Conservation (phyloP, 2,797 vertebrate species). For the Enteromius treurensis region DNA sequence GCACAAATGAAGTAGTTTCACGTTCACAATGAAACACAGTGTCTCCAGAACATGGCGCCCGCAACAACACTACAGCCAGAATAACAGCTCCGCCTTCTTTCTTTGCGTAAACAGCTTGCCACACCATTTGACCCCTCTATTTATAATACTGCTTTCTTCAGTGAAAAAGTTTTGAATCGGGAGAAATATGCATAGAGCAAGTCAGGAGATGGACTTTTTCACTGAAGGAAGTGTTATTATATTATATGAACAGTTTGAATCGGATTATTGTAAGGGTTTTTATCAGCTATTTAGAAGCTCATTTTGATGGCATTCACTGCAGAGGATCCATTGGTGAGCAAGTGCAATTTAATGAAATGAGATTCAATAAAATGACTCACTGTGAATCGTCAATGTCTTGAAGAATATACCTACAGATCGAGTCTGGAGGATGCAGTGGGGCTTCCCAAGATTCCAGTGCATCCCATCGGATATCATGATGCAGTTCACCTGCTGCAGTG, state of each 20-base stretch:
- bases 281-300: background rate
- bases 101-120: no score
- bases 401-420: conserved; percentile 86
- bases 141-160: background rate
- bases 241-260: background rate
- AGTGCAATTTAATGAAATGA: background rate
- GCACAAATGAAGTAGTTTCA: no score
- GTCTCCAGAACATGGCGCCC: no score
- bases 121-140: no score
- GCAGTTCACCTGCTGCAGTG: conserved; percentile 81
- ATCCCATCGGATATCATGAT: conserved; percentile 91
- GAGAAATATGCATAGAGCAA: background rate
- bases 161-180: background rate
- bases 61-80: no score
- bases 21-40: no score
- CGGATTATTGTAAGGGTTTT: background rate
- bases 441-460: conserved; percentile 91
- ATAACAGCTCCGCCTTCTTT: no score
- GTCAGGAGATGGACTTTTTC: background rate
- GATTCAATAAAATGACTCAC: background rate
- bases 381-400: background rate
- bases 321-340: background rate
- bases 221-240: background rate
- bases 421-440: conserved; percentile 79
- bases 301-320: background rate